These are phyloP conservation scores for Thymelicus acteon DNA, from an alignment of 2,888 invertebrate genomes.

Conservation along the genomic window DNA sequence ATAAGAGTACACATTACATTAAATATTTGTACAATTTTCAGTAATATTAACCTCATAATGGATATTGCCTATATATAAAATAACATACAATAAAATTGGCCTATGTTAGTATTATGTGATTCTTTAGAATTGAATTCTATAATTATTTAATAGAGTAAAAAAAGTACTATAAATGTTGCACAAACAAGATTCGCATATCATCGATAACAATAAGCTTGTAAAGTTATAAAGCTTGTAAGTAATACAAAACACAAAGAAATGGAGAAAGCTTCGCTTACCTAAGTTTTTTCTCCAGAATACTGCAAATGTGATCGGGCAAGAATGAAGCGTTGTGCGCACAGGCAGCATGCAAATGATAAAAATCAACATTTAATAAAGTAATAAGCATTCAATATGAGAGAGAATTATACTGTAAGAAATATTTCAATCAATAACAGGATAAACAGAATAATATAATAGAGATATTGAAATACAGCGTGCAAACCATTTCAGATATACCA, in stretches of 20 bases:
- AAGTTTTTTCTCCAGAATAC: constrained; percentile 94
- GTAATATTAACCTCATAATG: not conserved
- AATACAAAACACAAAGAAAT: constrained; percentile 45
- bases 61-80: not conserved
- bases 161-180: not conserved
- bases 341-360: constrained; percentile 85
- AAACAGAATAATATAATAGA: not conserved
- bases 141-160: not conserved
- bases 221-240: too few species aligned
- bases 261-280: constrained; percentile 86
- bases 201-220: not conserved
- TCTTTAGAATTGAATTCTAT: not conserved
- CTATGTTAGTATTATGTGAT: not conserved
- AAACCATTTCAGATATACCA: not conserved
- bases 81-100: not conserved
- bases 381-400: constrained; percentile 52
- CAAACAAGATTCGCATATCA: not conserved
- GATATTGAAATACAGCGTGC: not conserved
- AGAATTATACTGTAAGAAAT: constrained; percentile 7
- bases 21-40: not conserved
- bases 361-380: constrained; percentile 76
- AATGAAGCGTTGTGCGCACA: constrained; percentile 85
- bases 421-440: not conserved
- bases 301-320: constrained; percentile 84
- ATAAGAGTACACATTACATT: too few species aligned